A percentile compares a stretch with the other conserved stretches of the same genome.
Conservation (phyloP, 2,113 vertebrate species). For the Psittacara wagleri region DNA sequence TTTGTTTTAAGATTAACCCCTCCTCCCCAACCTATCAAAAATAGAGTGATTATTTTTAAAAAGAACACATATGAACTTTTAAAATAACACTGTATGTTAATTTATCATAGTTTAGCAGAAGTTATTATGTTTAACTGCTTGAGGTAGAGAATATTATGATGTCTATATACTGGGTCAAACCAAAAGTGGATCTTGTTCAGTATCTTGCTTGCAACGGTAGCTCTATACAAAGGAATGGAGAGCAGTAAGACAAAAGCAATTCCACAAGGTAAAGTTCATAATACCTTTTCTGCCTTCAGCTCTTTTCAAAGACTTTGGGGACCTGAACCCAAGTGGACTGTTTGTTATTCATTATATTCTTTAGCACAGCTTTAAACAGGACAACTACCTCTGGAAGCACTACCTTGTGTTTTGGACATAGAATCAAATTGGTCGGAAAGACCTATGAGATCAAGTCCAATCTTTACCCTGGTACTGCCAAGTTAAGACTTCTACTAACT, state of each 20-base stretch:
- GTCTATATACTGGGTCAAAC: neutral
- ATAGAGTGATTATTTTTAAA: neutral
- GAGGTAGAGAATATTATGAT: neutral
- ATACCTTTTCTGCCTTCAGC: neutral
- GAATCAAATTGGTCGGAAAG: neutral
- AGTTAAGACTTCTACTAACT: neutral
- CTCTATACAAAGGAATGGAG: neutral
- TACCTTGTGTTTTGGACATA: neutral
- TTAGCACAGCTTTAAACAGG: neutral
- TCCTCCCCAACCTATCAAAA: neutral
- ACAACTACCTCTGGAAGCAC: neutral
- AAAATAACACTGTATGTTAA: neutral
- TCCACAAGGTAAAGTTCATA: neutral
- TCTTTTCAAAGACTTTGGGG: neutral
- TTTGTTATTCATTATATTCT: neutral
- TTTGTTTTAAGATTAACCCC: neutral
- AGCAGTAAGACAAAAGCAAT: neutral
- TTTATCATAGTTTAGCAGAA: neutral
- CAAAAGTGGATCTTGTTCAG: neutral
- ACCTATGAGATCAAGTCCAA: neutral
- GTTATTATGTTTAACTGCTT: neutral
- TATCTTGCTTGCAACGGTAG: neutral
- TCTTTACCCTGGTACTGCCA: neutral
- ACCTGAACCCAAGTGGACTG: neutral
- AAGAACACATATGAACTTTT: neutral